Base-by-base conservation (phyloP, 2,888 invertebrate genomes). In the Leucoma salicis region DNA sequence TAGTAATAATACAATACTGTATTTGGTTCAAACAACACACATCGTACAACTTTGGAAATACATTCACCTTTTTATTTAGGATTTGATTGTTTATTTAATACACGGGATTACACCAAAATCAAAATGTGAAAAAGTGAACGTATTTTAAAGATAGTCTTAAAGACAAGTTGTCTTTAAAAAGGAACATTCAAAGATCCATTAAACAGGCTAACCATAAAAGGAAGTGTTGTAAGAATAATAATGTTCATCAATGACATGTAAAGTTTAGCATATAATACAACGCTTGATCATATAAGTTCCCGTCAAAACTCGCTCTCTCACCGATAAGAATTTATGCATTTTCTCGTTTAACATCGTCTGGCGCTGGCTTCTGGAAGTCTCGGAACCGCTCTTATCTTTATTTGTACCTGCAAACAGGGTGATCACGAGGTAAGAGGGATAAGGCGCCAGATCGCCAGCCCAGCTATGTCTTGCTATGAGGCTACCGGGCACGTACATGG, bases 301-400 rank as follows among this genome's bases (percentile, higher is more conserved):
- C 78, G 71, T 68, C 66, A 70, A 74, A 76, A 73, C 62, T 72
- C 78, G 77, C 73, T 79, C 77, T 84, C 92, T 92, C 95, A 97
- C 97, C 95, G 96, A 96, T 91, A 96, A 91, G 90, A 96, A 97
- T 88, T 95, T 96, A 94, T 96, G 95, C 91, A 96, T 96, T 93
- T 96, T 96, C 91, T 96, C 95, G 87, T 96, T 95, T 91, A 96
- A 93, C 87, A 96, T 94, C 88, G 95, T 95, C 84, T 95, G 95
- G 74, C 94, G 94, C 92, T 94, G 95, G 87, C 93, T 92, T 83
- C 92, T 92, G 85, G 94, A 94, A 79, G 92, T 82, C 69, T 82
- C 85, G 67, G 82, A 79, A 66, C 81, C 91, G 84, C 92, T 91
- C 90, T 92, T 92, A 91, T 92, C 92, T 91, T 91, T 92, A 82